phyloP scores from a whole-genome alignment of 64 coral and sea anemone genomes.

The Catalaphyllia jardinei region DNA sequence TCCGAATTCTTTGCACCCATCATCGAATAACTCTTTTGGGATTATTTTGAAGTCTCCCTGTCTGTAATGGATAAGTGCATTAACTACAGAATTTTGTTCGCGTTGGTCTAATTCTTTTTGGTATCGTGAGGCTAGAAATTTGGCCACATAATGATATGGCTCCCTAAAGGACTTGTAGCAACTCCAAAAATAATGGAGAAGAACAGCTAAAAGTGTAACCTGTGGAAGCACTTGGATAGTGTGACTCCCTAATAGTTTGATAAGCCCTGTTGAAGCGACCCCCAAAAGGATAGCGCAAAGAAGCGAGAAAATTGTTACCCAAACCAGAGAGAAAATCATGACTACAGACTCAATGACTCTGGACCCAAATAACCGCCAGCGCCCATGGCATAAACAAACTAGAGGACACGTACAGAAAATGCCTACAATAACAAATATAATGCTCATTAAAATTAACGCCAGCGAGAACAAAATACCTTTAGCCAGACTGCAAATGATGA shows the following conservation, averaged over 20 bases:
- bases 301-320: neutral
- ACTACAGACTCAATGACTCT: neutral
- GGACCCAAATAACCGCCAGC: neutral
- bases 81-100: neutral
- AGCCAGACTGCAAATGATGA: neutral
- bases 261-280: neutral
- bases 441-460: neutral
- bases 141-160: neutral
- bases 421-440: neutral
- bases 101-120: neutral
- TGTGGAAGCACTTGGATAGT: neutral
- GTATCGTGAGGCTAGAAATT: neutral
- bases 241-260: neutral
- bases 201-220: neutral
- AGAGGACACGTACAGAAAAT: neutral
- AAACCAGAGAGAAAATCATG: neutral
- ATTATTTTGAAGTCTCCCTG: neutral
- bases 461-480: neutral
- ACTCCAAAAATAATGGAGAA: neutral
- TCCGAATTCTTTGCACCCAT: neutral
- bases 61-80: neutral
- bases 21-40: neutral
- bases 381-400: neutral
- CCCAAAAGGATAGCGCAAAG: neutral
- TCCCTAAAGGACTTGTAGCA: neutral